A percentile compares a stretch with the other conserved stretches of the same genome.
These are phyloP conservation scores for Diplosoma virens DNA, from an alignment of 23 tunicate species.

Conservation along the genomic window DNA sequence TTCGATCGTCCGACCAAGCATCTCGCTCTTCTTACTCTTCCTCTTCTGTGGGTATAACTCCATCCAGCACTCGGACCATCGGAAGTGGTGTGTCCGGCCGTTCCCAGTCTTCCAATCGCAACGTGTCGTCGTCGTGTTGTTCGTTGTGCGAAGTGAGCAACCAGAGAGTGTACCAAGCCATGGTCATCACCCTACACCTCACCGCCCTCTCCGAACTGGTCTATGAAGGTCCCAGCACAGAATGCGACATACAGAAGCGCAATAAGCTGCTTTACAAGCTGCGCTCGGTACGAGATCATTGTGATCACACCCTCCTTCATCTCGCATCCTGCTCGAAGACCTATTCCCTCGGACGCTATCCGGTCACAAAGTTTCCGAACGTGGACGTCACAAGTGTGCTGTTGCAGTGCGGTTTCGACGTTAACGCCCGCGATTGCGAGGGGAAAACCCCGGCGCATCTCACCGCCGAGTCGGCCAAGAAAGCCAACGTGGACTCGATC, in stretches of 20 bases:
- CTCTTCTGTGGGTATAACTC: neutral
- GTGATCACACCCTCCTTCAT: constrained; percentile 67
- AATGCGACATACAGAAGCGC: constrained; percentile 12
- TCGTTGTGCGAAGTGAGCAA: constrained; percentile 78
- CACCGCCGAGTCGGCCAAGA: constrained; percentile 49
- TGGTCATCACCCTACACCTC: constrained; percentile 82
- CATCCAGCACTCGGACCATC: constrained; percentile 2
- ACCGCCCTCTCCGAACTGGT: constrained; percentile 60
- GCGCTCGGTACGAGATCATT: constrained; percentile 55
- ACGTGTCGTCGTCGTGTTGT: constrained; percentile 38
- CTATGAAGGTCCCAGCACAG: neutral
- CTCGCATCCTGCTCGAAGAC: constrained; percentile 68
- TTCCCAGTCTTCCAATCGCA: neutral
- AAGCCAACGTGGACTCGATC: constrained; percentile 11
- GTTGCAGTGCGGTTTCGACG: constrained; percentile 59
- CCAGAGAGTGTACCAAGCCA: constrained; percentile 74
- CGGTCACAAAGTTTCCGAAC: constrained; percentile 70
- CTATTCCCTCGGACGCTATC: constrained; percentile 80
- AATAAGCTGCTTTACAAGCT: constrained; percentile 41
- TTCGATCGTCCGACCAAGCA: neutral
- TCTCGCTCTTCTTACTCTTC: neutral
- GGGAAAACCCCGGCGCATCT: constrained; percentile 64
- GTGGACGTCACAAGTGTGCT: constrained; percentile 43
- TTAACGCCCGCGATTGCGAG: constrained; percentile 60
- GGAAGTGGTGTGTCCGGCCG: constrained; percentile 10